Percentiles rank a stretch among this genome's conserved stretches.
These are phyloP conservation scores for Tenebrio molitor DNA, from an alignment of 1,140 invertebrate genomes.

Conservation along the genomic window DNA sequence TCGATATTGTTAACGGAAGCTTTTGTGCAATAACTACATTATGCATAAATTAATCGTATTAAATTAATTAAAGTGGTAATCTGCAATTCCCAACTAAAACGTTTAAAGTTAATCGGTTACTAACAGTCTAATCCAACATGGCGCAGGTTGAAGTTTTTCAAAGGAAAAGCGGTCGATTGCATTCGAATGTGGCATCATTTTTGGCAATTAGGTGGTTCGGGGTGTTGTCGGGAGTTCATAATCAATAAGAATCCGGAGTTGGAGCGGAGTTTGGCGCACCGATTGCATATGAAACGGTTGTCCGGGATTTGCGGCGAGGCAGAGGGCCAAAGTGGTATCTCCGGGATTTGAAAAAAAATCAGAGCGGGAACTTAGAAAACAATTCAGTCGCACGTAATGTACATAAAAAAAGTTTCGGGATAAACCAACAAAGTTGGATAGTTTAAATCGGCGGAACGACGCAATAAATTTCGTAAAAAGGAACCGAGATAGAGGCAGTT, in stretches of 20 bases:
- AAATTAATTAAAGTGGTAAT: slow-evolving; percentile 5
- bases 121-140: no score
- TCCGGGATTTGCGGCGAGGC: no score
- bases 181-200: no score
- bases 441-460: slow-evolving; percentile 40
- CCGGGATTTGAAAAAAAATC: not conserved
- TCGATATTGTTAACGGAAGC: slow-evolving; percentile 30
- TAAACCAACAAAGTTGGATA: slow-evolving; percentile 36
- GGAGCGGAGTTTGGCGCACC: no score
- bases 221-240: no score
- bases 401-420: slow-evolving; percentile 29
- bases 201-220: no score
- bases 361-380: slow-evolving; percentile 10
- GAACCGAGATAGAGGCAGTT: slow-evolving; percentile 50
- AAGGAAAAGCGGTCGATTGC: no score
- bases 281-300: no score
- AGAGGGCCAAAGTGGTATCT: no score
- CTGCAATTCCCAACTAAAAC: not conserved
- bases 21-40: slow-evolving; percentile 38
- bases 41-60: slow-evolving; percentile 13
- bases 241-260: no score
- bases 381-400: slow-evolving; percentile 30
- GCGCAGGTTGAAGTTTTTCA: no score
- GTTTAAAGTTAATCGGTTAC: not conserved
- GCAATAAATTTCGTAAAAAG: slow-evolving; percentile 49